phyloP scores from a whole-genome alignment of 2,888 invertebrate species.

The Arctia plantaginis region DNA sequence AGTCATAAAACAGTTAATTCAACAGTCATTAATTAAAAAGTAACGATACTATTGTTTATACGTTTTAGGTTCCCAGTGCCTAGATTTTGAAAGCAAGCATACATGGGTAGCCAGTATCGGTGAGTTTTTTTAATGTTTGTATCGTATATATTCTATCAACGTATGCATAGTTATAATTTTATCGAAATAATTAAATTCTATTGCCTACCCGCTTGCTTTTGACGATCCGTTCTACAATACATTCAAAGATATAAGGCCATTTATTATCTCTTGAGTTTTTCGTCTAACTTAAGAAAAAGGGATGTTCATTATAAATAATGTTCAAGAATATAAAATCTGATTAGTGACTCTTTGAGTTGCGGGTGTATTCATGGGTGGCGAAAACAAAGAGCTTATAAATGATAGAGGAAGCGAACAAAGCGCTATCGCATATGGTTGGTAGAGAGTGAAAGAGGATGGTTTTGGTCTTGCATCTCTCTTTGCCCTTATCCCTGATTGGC shows the following conservation, averaged over 20 bases:
- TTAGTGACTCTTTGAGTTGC: not conserved
- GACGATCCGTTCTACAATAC: not conserved
- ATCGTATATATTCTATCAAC: too few species aligned
- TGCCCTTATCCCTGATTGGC: too few species aligned
- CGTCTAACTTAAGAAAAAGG: too few species aligned
- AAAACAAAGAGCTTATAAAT: too few species aligned
- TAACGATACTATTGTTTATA: constrained; percentile 5
- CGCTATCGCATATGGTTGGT: too few species aligned
- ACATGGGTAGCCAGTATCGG: constrained; percentile 53
- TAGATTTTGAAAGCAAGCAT: constrained; percentile 48
- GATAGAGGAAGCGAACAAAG: too few species aligned
- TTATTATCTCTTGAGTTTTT: too few species aligned
- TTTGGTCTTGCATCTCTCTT: too few species aligned
- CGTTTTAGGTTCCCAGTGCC: constrained; percentile 55
- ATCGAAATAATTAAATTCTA: not conserved
- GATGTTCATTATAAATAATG: not conserved
- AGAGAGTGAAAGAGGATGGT: too few species aligned
- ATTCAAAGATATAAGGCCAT: not conserved
- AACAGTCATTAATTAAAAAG: not conserved
- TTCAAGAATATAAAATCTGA: not conserved
- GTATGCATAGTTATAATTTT: not conserved
- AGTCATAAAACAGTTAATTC: not conserved
- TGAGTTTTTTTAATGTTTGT: constrained; percentile 46
- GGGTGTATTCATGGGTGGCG: not conserved
- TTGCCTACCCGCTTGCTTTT: not conserved